Conservation (phyloP, 2,113 vertebrate genomes). For the Lepisosteus oculatus region DNA sequence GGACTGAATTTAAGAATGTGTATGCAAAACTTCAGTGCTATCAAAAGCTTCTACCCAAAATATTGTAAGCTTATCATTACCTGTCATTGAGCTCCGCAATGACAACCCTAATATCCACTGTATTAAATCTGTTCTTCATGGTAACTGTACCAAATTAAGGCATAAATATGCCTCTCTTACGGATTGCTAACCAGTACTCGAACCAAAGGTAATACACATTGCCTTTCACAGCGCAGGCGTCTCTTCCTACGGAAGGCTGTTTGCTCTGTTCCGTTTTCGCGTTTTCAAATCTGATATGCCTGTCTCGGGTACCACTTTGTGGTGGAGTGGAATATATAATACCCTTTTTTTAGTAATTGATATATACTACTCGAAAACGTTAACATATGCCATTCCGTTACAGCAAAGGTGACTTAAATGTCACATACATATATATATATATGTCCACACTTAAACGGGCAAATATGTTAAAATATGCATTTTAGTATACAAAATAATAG, state of each 20-base stretch:
- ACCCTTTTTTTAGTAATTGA: too few relatives aligned
- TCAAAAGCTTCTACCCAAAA: too few relatives aligned
- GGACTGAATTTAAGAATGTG: neutral
- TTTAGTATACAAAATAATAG: too few relatives aligned
- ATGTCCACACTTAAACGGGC: too few relatives aligned
- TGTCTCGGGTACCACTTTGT: too few relatives aligned
- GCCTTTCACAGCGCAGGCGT: slow-evolving; percentile 25
- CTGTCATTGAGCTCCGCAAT: slow-evolving; percentile 82
- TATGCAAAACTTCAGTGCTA: neutral
- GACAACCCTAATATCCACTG: slow-evolving; percentile 81
- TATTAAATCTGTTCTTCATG: slow-evolving; percentile 90
- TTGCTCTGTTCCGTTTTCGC: slow-evolving; percentile 4
- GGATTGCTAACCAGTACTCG: neutral
- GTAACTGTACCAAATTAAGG: neutral
- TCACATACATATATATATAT: too few relatives aligned
- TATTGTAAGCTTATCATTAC: slow-evolving; percentile 47
- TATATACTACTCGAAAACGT: too few relatives aligned
- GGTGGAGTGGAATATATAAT: too few relatives aligned
- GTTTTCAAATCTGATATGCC: neutral
- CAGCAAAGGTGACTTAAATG: too few relatives aligned
- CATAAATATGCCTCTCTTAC: neutral
- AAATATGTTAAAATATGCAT: too few relatives aligned
- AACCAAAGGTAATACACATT: slow-evolving; percentile 12
- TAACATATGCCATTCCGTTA: too few relatives aligned
- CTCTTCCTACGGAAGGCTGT: slow-evolving; percentile 47